These are phyloP conservation scores for Diaperis boleti DNA, from an alignment of 2,888 invertebrate species.

Conservation along the genomic window DNA sequence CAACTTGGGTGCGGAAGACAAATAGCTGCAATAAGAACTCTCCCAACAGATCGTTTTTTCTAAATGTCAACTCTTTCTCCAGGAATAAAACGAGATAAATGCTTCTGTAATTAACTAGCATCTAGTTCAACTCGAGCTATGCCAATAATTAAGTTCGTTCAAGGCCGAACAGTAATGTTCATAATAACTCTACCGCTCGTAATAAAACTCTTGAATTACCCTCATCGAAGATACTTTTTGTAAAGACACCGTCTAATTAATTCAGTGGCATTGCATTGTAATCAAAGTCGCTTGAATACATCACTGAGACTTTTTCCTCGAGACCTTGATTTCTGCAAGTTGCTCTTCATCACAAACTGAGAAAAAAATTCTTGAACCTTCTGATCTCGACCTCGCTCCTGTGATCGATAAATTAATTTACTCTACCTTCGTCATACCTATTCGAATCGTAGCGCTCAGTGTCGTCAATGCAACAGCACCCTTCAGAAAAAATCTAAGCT, in stretches of 20 bases:
- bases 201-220: conserved; percentile 20
- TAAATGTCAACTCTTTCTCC: conserved; percentile 27
- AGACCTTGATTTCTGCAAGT: conserved; percentile 12
- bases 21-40: background rate
- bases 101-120: conserved; percentile 43
- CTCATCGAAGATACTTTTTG: conserved; percentile 3
- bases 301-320: conserved; percentile 10
- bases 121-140: conserved; percentile 36
- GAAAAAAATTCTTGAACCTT: conserved; percentile 5
- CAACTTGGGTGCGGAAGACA: background rate
- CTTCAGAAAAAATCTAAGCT: too few species aligned
- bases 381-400: background rate
- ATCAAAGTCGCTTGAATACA: conserved; percentile 2
- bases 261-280: conserved; percentile 16
- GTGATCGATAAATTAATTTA: conserved; percentile 13
- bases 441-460: background rate
- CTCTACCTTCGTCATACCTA: conserved; percentile 1
- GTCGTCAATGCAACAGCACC: background rate
- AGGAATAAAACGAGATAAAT: conserved; percentile 37
- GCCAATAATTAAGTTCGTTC: conserved; percentile 28
- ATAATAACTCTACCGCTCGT: conserved; percentile 11
- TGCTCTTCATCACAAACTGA: too few species aligned
- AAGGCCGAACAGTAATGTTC: conserved; percentile 26
- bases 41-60: background rate
- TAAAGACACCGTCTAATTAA: conserved; percentile 16